Conservation (phyloP, 1,140 invertebrate genomes). For the Seison nebaliae region DNA sequence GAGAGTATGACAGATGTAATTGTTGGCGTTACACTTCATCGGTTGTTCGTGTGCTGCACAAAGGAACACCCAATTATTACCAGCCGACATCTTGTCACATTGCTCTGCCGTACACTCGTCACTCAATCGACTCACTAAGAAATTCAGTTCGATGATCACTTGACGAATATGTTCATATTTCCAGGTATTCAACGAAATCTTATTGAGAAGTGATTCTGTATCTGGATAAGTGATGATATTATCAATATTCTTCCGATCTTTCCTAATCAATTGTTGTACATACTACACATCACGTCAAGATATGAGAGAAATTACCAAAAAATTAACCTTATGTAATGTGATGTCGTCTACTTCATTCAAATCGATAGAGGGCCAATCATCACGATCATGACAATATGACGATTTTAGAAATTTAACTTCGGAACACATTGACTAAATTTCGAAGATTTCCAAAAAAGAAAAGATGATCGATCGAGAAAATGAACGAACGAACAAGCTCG, state of each 20-base stretch:
- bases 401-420: no score
- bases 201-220: constrained; percentile 73
- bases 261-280: constrained; percentile 84
- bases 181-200: constrained; percentile 98
- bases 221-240: constrained; percentile 78
- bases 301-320: no score
- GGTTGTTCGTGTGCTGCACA: constrained; percentile 99
- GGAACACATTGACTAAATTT: no score
- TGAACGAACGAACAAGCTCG: no score
- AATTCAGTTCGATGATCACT: constrained; percentile 96
- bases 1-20: constrained; percentile 93
- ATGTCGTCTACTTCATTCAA: no score
- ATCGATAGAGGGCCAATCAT: no score
- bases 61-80: constrained; percentile 97
- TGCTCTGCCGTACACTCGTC: constrained; percentile 75
- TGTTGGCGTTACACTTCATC: constrained; percentile 69
- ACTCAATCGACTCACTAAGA: constrained; percentile 54
- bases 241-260: constrained; percentile 69
- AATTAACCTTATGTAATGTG: no score
- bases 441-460: no score
- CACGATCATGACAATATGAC: no score
- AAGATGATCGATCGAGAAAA: no score
- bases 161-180: constrained; percentile 92
- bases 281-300: no score
- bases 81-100: constrained; percentile 97